phyloP scores from a whole-genome alignment of 2,888 invertebrate species.

The Horisme vitalbata region DNA sequence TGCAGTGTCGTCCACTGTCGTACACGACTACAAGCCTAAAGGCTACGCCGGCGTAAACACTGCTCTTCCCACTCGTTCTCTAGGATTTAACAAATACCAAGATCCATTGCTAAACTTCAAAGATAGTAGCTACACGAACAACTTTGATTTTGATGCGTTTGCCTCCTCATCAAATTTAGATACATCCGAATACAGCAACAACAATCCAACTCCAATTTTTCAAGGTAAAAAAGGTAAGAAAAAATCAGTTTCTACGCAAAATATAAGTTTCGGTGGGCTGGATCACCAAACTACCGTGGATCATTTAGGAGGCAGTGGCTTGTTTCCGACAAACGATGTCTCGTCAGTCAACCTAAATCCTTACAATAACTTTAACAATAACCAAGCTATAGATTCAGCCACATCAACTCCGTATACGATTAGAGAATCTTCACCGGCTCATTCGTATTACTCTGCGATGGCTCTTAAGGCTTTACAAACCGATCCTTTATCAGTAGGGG shows the following conservation, averaged over 20 bases:
- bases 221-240: constrained; percentile 57
- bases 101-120: constrained; percentile 60
- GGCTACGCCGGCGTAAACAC: constrained; percentile 44
- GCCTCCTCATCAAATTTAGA: constrained; percentile 64
- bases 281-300: constrained; percentile 65
- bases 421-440: constrained; percentile 60
- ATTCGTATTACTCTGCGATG: constrained; percentile 67
- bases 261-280: constrained; percentile 68
- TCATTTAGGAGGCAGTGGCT: constrained; percentile 56
- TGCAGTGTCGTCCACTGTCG: constrained; percentile 62
- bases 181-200: constrained; percentile 51
- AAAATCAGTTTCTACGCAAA: constrained; percentile 73
- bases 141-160: constrained; percentile 64
- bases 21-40: constrained; percentile 68
- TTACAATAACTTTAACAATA: constrained; percentile 40
- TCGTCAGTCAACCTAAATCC: constrained; percentile 50
- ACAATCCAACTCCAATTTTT: constrained; percentile 40
- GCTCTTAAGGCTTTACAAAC: constrained; percentile 60
- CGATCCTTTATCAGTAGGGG: constrained; percentile 55
- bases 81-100: constrained; percentile 53
- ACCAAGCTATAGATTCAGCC: constrained; percentile 45
- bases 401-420: constrained; percentile 58
- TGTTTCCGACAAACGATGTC: constrained; percentile 44
- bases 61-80: constrained; percentile 36
- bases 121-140: constrained; percentile 55